Conservation (phyloP, 2,113 vertebrate species). For the Dicrurus megarhynchus region DNA sequence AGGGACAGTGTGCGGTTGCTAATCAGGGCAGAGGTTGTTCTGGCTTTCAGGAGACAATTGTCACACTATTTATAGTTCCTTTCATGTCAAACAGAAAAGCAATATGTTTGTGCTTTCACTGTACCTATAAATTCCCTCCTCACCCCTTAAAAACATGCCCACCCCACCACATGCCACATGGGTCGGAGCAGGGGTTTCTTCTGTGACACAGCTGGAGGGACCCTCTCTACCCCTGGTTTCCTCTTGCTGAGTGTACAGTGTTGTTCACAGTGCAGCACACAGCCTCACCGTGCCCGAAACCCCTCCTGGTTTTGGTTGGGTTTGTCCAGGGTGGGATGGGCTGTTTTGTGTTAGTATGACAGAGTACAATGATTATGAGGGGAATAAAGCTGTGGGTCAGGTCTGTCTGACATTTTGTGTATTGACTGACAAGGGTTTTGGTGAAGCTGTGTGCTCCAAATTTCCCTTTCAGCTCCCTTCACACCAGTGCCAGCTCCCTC, state of each 20-base stretch:
- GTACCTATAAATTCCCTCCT: not conserved
- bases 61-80: conserved; percentile 5
- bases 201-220: not conserved
- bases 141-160: not conserved
- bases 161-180: not conserved
- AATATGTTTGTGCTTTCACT: not conserved
- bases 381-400: not conserved
- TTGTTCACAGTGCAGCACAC: not conserved
- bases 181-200: not conserved
- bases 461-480: not conserved
- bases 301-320: not conserved
- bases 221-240: not conserved
- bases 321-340: not conserved
- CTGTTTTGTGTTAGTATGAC: not conserved
- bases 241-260: not conserved
- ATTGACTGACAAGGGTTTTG: not conserved
- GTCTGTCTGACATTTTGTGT: not conserved
- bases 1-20: not conserved
- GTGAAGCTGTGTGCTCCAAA: not conserved
- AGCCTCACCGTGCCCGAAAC: not conserved
- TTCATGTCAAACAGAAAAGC: not conserved
- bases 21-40: conserved; percentile 35
- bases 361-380: not conserved
- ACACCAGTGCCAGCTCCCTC: not conserved
- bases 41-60: not conserved